Percentiles rank a stretch among this genome's conserved stretches.
These are phyloP conservation scores for Enteromius argenteus DNA, from an alignment of 2,797 vertebrate species.

Conservation along the genomic window DNA sequence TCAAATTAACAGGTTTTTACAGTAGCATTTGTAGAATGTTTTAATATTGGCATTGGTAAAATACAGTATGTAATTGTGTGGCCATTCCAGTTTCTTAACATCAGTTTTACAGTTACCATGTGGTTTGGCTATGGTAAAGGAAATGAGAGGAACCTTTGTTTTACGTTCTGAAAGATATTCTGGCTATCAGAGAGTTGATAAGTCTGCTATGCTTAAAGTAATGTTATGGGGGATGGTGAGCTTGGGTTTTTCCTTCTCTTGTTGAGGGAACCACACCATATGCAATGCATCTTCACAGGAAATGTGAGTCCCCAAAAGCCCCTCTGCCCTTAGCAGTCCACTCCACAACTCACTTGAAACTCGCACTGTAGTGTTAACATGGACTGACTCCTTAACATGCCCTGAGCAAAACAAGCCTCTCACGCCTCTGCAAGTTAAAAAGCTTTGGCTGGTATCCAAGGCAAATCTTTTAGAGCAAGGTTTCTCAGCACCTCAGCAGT, in stretches of 20 bases:
- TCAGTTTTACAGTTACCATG: not conserved
- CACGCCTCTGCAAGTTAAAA: slow-evolving; percentile 37
- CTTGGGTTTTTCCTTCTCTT: slow-evolving; percentile 12
- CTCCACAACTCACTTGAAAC: slow-evolving; percentile 26
- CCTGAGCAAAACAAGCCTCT: slow-evolving; percentile 34
- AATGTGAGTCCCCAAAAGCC: slow-evolving; percentile 13
- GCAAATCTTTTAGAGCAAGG: not conserved
- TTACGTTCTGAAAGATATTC: not conserved
- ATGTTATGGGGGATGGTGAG: not conserved
- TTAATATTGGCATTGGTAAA: not conserved
- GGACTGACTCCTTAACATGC: slow-evolving; percentile 32
- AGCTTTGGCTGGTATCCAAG: slow-evolving; percentile 15
- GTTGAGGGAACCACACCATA: not conserved
- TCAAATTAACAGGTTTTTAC: not conserved
- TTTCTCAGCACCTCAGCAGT: slow-evolving; percentile 16
- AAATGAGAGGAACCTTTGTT: not conserved
- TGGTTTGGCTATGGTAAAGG: not conserved
- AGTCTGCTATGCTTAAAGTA: not conserved
- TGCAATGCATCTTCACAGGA: not conserved
- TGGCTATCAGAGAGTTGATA: not conserved
- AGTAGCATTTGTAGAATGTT: not conserved
- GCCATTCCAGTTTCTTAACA: not conserved
- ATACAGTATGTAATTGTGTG: not conserved
- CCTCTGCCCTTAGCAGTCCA: not conserved
- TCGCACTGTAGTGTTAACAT: slow-evolving; percentile 41